These are phyloP conservation scores for Hypena proboscidalis DNA, from an alignment of 2,888 invertebrate species.

Conservation along the genomic window DNA sequence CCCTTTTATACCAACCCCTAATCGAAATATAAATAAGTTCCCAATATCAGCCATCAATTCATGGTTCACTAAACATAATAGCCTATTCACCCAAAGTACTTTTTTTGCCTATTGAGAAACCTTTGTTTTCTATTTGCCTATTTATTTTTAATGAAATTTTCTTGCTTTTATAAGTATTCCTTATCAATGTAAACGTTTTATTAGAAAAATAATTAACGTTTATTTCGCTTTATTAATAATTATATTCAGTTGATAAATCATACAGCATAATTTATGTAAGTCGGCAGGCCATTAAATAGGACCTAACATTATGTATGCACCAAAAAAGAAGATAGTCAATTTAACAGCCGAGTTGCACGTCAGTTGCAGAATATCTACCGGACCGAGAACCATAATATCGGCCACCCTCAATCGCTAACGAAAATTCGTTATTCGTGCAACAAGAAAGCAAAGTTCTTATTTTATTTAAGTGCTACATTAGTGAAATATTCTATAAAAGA, in stretches of 20 bases:
- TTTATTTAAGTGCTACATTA: no score
- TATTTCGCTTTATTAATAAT: no score
- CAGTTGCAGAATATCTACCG: constrained; percentile 55
- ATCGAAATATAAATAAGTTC: constrained; percentile 24
- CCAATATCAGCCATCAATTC: constrained; percentile 22
- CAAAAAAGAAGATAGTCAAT: constrained; percentile 36
- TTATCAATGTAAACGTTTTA: no score
- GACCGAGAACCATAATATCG: constrained; percentile 56
- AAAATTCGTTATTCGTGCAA: no score
- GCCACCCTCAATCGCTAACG: constrained; percentile 49
- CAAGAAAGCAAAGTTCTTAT: no score
- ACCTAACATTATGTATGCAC: constrained; percentile 22
- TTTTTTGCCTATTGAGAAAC: constrained; percentile 11
- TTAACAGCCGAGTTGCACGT: constrained; percentile 46
- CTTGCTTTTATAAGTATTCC: no score
- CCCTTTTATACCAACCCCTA: constrained; percentile 11
- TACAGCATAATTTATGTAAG: not conserved
- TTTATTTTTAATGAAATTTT: no score
- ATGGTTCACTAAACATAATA: constrained; percentile 25
- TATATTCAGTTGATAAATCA: no score
- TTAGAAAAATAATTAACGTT: no score
- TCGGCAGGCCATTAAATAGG: constrained; percentile 11
- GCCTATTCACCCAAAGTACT: constrained; percentile 27
- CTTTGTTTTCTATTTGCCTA: constrained; percentile 5
- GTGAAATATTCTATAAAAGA: no score